Evolutionary conservation across 2,797 vertebrate species (phyloP).

Genomic region (Spondyliosoma cantharus): DNA sequence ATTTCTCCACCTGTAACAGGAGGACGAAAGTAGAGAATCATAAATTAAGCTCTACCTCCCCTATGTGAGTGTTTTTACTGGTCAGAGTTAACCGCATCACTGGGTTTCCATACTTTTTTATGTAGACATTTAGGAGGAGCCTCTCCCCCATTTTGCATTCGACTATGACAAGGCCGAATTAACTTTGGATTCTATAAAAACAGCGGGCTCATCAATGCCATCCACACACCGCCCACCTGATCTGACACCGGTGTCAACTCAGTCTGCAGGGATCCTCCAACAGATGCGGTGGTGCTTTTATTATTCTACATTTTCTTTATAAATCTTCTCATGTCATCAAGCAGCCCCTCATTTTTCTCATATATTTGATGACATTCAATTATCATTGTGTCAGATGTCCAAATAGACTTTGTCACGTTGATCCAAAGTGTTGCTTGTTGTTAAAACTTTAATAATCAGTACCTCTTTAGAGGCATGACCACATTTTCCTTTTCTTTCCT

Average conservation of each 20-base stretch:
- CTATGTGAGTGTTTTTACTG: too few species aligned
- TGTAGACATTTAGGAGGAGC: conserved; percentile 16
- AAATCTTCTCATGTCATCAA: not conserved
- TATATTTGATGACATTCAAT: not conserved
- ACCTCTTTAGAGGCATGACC: not conserved
- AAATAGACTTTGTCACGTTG: not conserved
- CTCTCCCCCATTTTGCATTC: not conserved
- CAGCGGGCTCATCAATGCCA: not conserved
- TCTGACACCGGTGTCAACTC: not conserved
- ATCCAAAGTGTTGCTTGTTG: not conserved
- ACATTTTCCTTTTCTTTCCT: not conserved
- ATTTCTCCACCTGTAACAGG: not conserved
- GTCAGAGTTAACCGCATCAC: conserved; percentile 2
- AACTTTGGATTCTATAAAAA: conserved; percentile 27
- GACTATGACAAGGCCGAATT: conserved; percentile 25
- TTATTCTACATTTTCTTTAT: not conserved
- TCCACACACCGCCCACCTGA: conserved; percentile 3
- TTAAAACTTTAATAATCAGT: not conserved
- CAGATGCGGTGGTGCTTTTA: conserved; percentile 1
- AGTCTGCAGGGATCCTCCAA: conserved; percentile 1
- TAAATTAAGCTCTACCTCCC: not conserved
- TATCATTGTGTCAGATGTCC: not conserved
- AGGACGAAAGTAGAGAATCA: not conserved
- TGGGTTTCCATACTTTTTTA: not conserved
- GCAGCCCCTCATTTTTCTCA: not conserved